Evolutionary conservation across 2,888 invertebrate species (phyloP), one percentile per base, ranked within the genome.

Genomic region (Cosmopolites sordidus): DNA sequence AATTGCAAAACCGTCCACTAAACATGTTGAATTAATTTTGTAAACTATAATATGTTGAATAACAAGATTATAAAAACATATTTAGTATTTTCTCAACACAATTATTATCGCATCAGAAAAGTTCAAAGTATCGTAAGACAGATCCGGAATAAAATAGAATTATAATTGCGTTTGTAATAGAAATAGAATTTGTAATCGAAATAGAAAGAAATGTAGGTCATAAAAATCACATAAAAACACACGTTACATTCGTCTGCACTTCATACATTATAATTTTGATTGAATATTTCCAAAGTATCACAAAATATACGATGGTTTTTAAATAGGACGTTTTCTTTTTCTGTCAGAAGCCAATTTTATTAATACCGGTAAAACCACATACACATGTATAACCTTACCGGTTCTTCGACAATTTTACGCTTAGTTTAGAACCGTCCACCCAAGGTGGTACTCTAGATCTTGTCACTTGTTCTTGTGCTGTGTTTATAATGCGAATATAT

Each of bases 321-420:
- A 33, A 33, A 33, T 33, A 33, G 33, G 45, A 51, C 44, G 48
- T 56, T 56, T 52, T 52, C 49, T 56, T 56, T 51, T 56, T 52
- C 43, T 40, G 56, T 45, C 48, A 45, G 49, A 48, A 45, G 51
- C 47, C 52, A 49, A 40, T 56, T 56, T 56, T 56, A 56, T 56
- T 56, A 52, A 44, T 56, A 56, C 56, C 38, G 51, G 56, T 56
- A 56, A 51, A 51, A 56, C 56, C 29, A 52, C 56, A 56, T 55
- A 45, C 18, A 55, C 40, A 40, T 43, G 43, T 51, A 40, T 58
- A 54, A 54, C 46, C 52, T 47, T 49, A 46, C 51, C 48, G 53
- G 51, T 53, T 48, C 54, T 54, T 46, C 44, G 17, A 48, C 54
- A 51, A 54, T 48, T 54, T 58, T 51, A 50, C 49, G 54, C 39